A percentile compares a stretch with the other conserved stretches of the same genome.
phyloP scores from a whole-genome alignment of 35 echinoderm and acorn worm genomes.

The Heliocidaris erythrogramma region DNA sequence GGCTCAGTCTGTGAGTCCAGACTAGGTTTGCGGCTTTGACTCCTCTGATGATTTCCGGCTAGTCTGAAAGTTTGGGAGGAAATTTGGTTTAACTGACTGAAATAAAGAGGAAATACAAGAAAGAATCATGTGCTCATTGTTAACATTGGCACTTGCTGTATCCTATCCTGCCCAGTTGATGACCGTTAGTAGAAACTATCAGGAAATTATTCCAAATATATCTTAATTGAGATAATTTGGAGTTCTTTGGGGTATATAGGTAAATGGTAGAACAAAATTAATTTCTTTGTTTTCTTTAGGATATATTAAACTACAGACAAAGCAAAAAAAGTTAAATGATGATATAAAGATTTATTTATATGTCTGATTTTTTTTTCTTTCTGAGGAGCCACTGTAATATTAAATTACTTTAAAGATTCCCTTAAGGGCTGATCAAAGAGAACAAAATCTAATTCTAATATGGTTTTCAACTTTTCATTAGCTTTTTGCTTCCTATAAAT shows the following conservation, averaged over 20 bases:
- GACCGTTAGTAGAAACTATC: neutral
- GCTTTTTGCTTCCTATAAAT: no score
- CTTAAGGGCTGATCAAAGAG: no score
- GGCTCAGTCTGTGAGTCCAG: neutral
- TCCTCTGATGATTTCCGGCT: neutral
- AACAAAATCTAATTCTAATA: no score
- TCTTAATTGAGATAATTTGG: conserved; percentile 1
- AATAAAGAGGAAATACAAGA: neutral
- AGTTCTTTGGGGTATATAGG: neutral
- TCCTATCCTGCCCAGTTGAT: neutral
- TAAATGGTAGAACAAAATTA: neutral
- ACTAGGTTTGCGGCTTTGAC: neutral
- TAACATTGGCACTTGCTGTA: neutral
- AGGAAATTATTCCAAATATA: neutral
- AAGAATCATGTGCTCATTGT: neutral
- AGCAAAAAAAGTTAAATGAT: neutral
- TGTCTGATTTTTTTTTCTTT: no score
- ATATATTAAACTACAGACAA: neutral
- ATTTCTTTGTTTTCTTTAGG: neutral
- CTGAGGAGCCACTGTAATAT: no score
- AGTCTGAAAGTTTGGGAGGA: neutral
- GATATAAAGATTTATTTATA: no score
- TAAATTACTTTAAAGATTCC: no score
- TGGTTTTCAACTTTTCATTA: no score
- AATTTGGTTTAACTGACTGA: neutral